Evolutionary conservation across 2,888 invertebrate species (phyloP).

Genomic region (Brachyptera risi): DNA sequence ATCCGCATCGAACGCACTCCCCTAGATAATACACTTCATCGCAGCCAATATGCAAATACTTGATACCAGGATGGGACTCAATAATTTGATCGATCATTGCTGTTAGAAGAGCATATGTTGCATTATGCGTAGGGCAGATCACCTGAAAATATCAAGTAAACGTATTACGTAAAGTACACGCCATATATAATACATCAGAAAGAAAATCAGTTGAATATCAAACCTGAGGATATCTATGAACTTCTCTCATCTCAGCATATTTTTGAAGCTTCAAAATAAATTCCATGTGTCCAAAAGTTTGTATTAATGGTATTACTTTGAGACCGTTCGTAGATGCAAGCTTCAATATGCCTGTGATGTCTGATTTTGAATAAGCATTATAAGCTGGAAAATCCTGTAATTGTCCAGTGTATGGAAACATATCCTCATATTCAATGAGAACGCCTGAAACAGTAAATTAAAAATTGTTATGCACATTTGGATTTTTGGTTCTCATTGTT

Average conservation of each 20-base stretch:
- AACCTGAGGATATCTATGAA: slow-evolving; percentile 50
- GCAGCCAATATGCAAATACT: slow-evolving; percentile 70
- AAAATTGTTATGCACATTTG: too few relatives aligned
- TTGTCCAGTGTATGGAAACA: slow-evolving; percentile 73
- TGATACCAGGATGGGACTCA: slow-evolving; percentile 50
- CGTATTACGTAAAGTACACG: neutral
- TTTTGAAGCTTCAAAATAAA: slow-evolving; percentile 68
- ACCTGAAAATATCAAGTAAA: slow-evolving; percentile 45
- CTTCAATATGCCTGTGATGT: slow-evolving; percentile 51
- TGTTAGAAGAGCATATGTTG: slow-evolving; percentile 54
- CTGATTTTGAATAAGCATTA: slow-evolving; percentile 59
- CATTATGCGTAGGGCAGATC: slow-evolving; percentile 63
- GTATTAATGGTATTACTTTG: slow-evolving; percentile 73
- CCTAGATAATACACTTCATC: slow-evolving; percentile 77
- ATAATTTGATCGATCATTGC: slow-evolving; percentile 70
- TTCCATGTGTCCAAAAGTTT: slow-evolving; percentile 83
- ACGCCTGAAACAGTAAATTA: too few relatives aligned
- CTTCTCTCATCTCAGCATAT: slow-evolving; percentile 64
- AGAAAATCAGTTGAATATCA: neutral
- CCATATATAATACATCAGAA: neutral
- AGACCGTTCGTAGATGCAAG: slow-evolving; percentile 57
- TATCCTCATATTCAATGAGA: slow-evolving; percentile 82
- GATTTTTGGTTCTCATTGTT: too few relatives aligned
- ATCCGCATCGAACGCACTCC: slow-evolving; percentile 54
- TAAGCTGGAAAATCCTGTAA: slow-evolving; percentile 54